Evolutionary conservation across 2,113 vertebrate species (phyloP).

Genomic region (Hystrix brachyura): DNA sequence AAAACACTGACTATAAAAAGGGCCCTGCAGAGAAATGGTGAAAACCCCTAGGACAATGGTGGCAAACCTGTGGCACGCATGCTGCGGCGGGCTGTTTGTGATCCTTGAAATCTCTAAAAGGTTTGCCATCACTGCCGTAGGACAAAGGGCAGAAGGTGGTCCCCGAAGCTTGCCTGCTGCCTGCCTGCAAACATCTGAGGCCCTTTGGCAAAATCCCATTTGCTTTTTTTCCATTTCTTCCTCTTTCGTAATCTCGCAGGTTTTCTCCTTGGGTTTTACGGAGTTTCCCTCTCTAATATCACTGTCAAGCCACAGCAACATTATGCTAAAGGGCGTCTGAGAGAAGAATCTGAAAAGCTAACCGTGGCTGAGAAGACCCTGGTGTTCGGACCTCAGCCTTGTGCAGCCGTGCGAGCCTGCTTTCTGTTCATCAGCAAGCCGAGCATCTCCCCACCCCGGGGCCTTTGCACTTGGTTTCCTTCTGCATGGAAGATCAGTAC

Average conservation of each 20-base stretch:
- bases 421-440: neutral
- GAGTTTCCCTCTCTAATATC: conserved; percentile 8
- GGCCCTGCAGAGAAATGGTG: neutral
- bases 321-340: neutral
- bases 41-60: neutral
- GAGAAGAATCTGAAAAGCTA: conserved; percentile 13
- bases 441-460: neutral
- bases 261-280: conserved; percentile 14
- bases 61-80: no score
- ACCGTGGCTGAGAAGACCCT: neutral
- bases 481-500: neutral
- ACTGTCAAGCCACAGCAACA: neutral
- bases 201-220: neutral
- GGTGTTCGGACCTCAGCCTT: neutral
- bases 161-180: neutral
- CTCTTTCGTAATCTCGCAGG: neutral
- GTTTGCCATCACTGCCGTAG: neutral
- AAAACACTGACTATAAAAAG: conserved; percentile 20
- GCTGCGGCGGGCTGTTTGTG: no score
- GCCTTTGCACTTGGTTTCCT: neutral
- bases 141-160: neutral
- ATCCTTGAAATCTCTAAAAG: no score
- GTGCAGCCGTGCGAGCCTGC: neutral
- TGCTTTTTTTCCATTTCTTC: neutral
- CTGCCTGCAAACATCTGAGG: neutral